These are phyloP conservation scores for Xiphydria camelus DNA, from an alignment of 2,888 invertebrate genomes.

Conservation along the genomic window DNA sequence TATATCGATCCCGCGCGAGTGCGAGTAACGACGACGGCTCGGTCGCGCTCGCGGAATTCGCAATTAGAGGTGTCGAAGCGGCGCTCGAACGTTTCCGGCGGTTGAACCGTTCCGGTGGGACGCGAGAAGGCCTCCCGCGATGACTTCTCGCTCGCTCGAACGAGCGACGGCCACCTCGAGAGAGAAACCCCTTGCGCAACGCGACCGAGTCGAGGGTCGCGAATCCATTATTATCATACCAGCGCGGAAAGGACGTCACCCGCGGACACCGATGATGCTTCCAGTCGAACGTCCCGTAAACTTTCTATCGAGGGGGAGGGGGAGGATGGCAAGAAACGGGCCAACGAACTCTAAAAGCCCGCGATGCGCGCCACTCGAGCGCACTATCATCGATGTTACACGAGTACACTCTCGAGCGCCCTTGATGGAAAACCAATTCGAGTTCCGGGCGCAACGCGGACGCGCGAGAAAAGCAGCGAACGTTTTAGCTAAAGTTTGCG, in stretches of 20 bases:
- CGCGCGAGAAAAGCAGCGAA: too few relatives aligned
- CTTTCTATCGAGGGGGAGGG: background rate
- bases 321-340: background rate
- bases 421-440: too few relatives aligned
- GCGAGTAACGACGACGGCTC: background rate
- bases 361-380: too few relatives aligned
- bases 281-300: too few relatives aligned
- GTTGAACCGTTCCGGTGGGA: background rate
- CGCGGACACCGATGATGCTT: too few relatives aligned
- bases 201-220: background rate
- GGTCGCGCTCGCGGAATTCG: background rate
- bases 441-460: too few relatives aligned
- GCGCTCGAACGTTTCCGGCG: background rate
- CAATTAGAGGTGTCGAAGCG: background rate
- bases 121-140: background rate
- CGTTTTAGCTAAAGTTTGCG: too few relatives aligned
- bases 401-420: too few relatives aligned
- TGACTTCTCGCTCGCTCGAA: slow-evolving; percentile 4
- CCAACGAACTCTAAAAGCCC: too few relatives aligned
- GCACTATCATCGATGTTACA: too few relatives aligned
- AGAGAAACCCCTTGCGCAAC: background rate
- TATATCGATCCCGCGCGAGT: too few relatives aligned
- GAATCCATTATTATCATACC: background rate
- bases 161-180: too few relatives aligned
- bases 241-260: background rate